Conservation (phyloP, 2,888 invertebrate species). For the Brenthis hecate region DNA sequence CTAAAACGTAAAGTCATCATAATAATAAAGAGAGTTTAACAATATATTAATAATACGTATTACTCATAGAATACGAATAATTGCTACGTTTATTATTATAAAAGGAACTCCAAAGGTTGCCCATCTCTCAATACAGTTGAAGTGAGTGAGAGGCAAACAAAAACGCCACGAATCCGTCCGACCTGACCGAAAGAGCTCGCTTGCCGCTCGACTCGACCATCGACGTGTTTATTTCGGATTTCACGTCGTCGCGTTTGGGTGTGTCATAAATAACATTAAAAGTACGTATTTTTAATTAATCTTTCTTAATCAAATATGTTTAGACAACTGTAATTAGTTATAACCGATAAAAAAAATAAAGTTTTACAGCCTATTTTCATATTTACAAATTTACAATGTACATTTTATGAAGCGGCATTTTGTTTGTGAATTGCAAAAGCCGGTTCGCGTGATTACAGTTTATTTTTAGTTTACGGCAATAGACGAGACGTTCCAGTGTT, state of each 20-base stretch:
- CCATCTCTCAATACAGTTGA: conserved; percentile 43
- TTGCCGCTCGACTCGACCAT: conserved; percentile 46
- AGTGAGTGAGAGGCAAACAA: conserved; percentile 70
- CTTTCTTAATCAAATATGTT: conserved; percentile 7
- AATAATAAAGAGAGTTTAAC: too few relatives aligned
- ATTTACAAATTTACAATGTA: background rate
- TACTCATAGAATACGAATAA: too few relatives aligned
- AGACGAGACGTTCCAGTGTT: conserved; percentile 45
- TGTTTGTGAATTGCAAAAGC: conserved; percentile 58
- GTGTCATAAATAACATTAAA: conserved; percentile 60
- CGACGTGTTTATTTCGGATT: conserved; percentile 68
- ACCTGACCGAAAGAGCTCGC: conserved; percentile 60
- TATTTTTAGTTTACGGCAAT: conserved; percentile 59
- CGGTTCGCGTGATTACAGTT: conserved; percentile 58
- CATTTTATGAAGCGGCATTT: conserved; percentile 20
- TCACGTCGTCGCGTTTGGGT: conserved; percentile 59
- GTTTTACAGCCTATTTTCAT: too few relatives aligned
- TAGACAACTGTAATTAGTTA: background rate
- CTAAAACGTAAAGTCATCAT: too few relatives aligned
- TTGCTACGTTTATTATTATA: background rate
- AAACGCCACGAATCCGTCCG: conserved; percentile 62
- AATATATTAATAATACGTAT: too few relatives aligned
- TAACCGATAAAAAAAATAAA: background rate
- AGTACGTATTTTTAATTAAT: conserved; percentile 58
- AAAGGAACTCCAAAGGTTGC: conserved; percentile 53